A percentile compares a stretch with the other conserved stretches of the same genome.
These are phyloP conservation scores for Microcebus jonahi DNA, from an alignment of 2,113 vertebrate genomes.

Conservation along the genomic window DNA sequence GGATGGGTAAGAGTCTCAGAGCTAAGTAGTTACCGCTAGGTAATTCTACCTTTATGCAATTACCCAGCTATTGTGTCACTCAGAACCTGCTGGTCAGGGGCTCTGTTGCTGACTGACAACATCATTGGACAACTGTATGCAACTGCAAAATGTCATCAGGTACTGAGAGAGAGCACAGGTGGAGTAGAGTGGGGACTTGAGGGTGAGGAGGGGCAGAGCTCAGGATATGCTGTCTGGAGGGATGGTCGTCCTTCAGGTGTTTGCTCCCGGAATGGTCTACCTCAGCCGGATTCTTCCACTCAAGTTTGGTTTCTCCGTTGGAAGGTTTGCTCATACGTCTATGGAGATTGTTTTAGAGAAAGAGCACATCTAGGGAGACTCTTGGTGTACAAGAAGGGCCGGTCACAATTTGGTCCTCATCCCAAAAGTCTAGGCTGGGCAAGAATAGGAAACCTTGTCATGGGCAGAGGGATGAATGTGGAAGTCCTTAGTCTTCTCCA, in stretches of 20 bases:
- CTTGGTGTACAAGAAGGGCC: not conserved
- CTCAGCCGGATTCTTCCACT: not conserved
- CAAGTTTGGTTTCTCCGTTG: not conserved
- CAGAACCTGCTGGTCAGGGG: not conserved
- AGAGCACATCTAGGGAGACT: not conserved
- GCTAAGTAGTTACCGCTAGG: not conserved
- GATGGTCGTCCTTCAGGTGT: not conserved
- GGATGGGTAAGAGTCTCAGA: not conserved
- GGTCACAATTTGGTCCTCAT: not conserved
- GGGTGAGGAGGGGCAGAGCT: not conserved
- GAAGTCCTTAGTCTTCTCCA: not conserved
- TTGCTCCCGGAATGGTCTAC: not conserved
- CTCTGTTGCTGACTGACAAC: not conserved
- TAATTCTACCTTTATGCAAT: not conserved
- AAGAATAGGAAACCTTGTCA: not conserved
- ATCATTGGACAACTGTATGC: not conserved
- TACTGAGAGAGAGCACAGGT: not conserved
- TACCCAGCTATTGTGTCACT: not conserved
- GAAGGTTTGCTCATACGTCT: not conserved
- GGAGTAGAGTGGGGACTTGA: too few relatives aligned
- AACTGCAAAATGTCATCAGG: not conserved
- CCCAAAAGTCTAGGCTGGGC: not conserved
- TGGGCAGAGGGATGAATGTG: not conserved
- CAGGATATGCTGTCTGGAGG: not conserved
- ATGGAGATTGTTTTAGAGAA: not conserved